Base-by-base conservation (phyloP, 2,113 vertebrate genomes). In the Bungarus multicinctus region DNA sequence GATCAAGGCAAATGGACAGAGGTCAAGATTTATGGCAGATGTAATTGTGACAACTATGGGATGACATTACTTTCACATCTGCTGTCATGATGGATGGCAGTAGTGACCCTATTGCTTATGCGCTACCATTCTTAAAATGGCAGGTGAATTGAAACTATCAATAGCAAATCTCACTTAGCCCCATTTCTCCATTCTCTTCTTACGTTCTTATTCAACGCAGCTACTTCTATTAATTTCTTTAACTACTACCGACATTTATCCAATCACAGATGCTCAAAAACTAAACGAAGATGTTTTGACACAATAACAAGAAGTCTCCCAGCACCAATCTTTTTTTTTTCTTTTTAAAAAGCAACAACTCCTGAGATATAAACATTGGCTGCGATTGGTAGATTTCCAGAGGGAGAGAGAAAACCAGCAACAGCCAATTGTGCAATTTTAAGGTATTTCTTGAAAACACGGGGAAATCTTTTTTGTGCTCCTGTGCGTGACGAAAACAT, bases 371-470 rank as follows among this genome's bases (percentile, higher is more conserved):
- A 88, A 93, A 74, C 9, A 92, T n/a, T 0, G 0, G 88, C 45
- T 92, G 58, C 87, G 30, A 94, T 69, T n/a, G 6, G 18, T 22
- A 95, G 57, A 94, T 91, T 47, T 94, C 43, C 81, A 94, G 90
- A 95, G 91, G 0, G 50, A 27, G 92, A 89, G n/a, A 90, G 91
- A 43, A 89, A 81, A 9, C 12, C 54, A 89, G 39, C n/a, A 91
- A 89, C 92, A 95, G 90, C 16, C 88, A 86, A 91, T 93, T 81
- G 89, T 23, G 57, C 47, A 94, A 90, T 95, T 94, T 94, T 88
- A 86, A 94, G 92, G 57, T 81, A n/a, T 93, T 96, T 93, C 92
- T 94, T 95, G 90, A 94, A 92, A 92, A 57, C 53, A 45, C 2
- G 53, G 89, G 58, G 92, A 50, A 85, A 91, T 96, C 95, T 93